Evolutionary conservation across 2,797 vertebrate genomes (phyloP).

Genomic region (Propithecus deckenii): DNA sequence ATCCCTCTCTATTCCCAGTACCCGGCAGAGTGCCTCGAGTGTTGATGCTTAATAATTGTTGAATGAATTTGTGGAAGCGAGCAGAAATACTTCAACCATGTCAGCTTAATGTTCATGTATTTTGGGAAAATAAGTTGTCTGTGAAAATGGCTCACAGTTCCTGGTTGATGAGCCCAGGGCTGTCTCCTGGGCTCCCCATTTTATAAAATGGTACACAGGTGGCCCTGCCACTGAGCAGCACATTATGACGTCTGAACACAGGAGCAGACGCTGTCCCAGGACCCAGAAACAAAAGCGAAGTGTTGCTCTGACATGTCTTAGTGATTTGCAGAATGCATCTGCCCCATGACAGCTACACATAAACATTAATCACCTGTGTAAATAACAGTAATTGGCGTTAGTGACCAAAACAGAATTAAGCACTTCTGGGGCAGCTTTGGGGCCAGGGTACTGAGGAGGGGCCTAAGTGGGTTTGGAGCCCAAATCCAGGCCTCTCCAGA

Average conservation of each 20-base stretch:
- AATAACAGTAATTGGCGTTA: background rate
- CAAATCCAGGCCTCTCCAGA: background rate
- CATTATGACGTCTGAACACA: background rate
- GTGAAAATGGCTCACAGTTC: background rate
- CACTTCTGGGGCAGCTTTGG: background rate
- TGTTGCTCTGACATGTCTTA: background rate
- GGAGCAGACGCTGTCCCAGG: background rate
- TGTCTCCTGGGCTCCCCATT: background rate
- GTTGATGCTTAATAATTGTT: background rate
- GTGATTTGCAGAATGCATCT: background rate
- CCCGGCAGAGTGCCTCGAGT: fast-evolving
- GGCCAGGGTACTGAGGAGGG: background rate
- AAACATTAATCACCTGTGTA: background rate
- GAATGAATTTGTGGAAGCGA: background rate
- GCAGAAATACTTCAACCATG: background rate
- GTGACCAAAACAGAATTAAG: background rate
- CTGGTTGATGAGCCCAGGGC: background rate
- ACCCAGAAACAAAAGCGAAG: background rate
- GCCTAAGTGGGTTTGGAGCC: background rate
- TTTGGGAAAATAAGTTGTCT: background rate
- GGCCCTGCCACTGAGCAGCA: background rate
- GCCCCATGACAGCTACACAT: background rate
- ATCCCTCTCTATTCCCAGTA: background rate
- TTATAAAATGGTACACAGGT: background rate
- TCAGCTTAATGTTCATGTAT: background rate